phyloP scores from a whole-genome alignment of 2,113 vertebrate species.

The Sylvietta virens region DNA sequence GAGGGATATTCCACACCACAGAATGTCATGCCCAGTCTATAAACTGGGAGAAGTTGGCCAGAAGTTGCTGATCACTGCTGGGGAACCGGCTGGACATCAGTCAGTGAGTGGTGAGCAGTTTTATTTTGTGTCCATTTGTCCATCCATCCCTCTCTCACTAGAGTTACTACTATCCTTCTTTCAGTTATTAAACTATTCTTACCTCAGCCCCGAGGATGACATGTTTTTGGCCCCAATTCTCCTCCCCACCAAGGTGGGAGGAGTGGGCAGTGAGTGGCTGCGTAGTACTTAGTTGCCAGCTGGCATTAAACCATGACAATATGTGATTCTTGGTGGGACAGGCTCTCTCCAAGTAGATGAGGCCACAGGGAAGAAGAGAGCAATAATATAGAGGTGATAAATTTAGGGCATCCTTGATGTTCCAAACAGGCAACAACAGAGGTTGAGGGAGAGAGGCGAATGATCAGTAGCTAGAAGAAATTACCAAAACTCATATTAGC shows the following conservation, averaged over 20 bases:
- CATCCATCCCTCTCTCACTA: neutral
- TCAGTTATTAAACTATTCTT: neutral
- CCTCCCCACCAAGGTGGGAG: neutral
- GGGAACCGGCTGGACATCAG: neutral
- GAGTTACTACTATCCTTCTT: neutral
- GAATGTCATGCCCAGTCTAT: neutral
- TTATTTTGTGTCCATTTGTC: rapidly evolving
- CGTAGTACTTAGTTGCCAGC: neutral
- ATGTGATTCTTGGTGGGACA: neutral
- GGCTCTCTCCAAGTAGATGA: neutral
- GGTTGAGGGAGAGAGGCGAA: neutral
- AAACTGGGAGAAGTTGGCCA: neutral
- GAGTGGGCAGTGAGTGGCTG: neutral
- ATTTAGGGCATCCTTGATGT: neutral
- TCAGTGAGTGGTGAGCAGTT: neutral
- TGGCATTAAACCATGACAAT: neutral
- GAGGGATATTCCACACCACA: neutral
- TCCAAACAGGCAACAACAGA: neutral
- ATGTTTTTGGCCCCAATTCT: neutral
- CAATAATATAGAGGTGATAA: neutral
- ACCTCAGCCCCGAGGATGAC: neutral
- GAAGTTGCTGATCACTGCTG: neutral
- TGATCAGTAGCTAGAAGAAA: neutral
- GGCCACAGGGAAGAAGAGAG: neutral
- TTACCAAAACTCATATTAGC: neutral